Conservation (phyloP, 2,113 vertebrate species). For the Otis tarda region DNA sequence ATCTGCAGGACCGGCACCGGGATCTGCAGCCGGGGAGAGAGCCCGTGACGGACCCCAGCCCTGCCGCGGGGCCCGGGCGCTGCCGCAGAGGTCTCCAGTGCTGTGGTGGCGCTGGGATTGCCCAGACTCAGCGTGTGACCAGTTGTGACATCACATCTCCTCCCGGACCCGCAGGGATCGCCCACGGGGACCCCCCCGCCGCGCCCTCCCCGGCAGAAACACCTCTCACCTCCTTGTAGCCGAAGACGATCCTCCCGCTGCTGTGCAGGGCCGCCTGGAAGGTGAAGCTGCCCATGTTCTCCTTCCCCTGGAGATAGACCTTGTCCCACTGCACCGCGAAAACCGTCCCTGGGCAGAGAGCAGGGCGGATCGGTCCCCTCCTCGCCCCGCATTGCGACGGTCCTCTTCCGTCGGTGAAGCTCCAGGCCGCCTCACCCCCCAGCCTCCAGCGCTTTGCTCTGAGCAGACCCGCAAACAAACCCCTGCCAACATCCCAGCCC, state of each 20-base stretch:
- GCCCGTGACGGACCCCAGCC: not conserved
- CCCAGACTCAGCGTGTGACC: accelerated
- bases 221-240: conserved; percentile 87
- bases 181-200: accelerated
- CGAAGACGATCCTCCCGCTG: conserved; percentile 86
- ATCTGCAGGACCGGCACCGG: conserved; percentile 85
- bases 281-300: conserved; percentile 87
- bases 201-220: accelerated
- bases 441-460: accelerated
- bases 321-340: conserved; percentile 95
- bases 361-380: accelerated
- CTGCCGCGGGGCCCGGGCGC: not conserved
- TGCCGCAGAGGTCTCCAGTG: not conserved
- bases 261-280: conserved; percentile 89
- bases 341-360: conserved; percentile 77
- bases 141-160: accelerated
- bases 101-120: not conserved
- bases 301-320: conserved; percentile 85
- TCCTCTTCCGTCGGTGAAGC: accelerated
- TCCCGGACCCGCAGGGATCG: not conserved
- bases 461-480: not conserved
- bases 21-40: conserved; percentile 73
- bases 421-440: not conserved
- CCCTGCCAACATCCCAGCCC: not conserved
- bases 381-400: not conserved